Evolutionary conservation across 2,797 vertebrate species (phyloP).

Genomic region (Sardinella longiceps): DNA sequence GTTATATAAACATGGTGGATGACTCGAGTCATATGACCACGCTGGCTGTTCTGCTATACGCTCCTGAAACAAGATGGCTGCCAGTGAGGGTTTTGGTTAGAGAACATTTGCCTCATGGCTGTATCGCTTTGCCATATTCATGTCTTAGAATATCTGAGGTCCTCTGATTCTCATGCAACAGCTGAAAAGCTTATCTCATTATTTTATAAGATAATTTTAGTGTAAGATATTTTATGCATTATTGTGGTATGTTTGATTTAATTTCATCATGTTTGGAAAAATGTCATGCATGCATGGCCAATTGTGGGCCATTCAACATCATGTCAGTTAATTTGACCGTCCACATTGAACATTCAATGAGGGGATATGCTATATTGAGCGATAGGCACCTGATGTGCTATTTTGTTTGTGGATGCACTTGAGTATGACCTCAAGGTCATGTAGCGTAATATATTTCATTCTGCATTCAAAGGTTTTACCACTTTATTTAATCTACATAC

Average conservation of each 20-base stretch:
- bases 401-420: neutral
- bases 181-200: neutral
- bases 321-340: neutral
- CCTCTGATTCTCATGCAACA: neutral
- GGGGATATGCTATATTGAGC: neutral
- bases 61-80: conserved; percentile 43
- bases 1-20: conserved; percentile 65
- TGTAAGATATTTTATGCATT: neutral
- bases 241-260: neutral
- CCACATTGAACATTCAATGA: neutral
- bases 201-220: neutral
- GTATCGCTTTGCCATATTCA: conserved; percentile 7
- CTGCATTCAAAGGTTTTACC: no score
- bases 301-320: neutral
- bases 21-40: conserved; percentile 72
- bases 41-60: conserved; percentile 33
- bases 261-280: neutral
- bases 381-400: no score
- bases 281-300: neutral
- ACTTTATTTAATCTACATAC: neutral
- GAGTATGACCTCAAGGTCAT: neutral
- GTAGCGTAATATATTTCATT: neutral
- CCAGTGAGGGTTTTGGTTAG: conserved; percentile 17
- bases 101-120: neutral
- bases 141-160: neutral